phyloP scores from a whole-genome alignment of 1,140 invertebrate genomes.

The Aphelinus atriplicis region DNA sequence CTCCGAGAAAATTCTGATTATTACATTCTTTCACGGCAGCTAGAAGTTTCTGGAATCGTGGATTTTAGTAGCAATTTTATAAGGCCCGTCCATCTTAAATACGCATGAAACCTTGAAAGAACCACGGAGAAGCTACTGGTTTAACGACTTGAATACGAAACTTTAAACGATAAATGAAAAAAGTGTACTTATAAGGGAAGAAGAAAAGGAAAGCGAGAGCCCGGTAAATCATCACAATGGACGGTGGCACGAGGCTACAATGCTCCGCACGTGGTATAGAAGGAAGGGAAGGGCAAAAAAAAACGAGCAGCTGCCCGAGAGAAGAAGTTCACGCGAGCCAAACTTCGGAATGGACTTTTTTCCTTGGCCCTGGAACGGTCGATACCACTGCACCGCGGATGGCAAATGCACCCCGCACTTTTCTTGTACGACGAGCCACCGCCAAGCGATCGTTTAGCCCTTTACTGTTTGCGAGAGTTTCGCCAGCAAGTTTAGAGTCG shows the following conservation, averaged over 20 bases:
- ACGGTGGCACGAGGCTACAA: slow-evolving; percentile 1
- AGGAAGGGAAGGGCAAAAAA: background rate
- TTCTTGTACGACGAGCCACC: too few species aligned
- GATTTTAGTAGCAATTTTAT: too few species aligned
- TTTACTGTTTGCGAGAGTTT: too few species aligned
- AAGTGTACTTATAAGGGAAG: background rate
- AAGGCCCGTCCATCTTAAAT: background rate
- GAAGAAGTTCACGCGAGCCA: slow-evolving; percentile 7
- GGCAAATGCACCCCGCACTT: background rate
- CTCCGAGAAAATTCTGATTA: background rate
- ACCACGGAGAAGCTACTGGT: background rate
- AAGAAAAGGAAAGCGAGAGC: slow-evolving; percentile 5
- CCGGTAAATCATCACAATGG: slow-evolving; percentile 28
- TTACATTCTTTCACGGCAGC: too few species aligned
- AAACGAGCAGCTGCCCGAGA: background rate
- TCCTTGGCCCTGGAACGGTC: background rate
- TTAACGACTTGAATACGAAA: background rate
- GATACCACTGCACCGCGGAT: background rate
- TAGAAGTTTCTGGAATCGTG: too few species aligned
- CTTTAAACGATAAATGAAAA: slow-evolving; percentile 13
- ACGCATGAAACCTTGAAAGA: background rate
- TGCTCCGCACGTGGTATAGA: background rate
- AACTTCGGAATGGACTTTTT: slow-evolving; percentile 29
- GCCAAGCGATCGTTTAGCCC: too few species aligned
- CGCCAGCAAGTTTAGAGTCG: too few species aligned